Evolutionary conservation across 2,113 vertebrate genomes (phyloP), one percentile per base, ranked within the genome.

Genomic region (Psettodes erumei): DNA sequence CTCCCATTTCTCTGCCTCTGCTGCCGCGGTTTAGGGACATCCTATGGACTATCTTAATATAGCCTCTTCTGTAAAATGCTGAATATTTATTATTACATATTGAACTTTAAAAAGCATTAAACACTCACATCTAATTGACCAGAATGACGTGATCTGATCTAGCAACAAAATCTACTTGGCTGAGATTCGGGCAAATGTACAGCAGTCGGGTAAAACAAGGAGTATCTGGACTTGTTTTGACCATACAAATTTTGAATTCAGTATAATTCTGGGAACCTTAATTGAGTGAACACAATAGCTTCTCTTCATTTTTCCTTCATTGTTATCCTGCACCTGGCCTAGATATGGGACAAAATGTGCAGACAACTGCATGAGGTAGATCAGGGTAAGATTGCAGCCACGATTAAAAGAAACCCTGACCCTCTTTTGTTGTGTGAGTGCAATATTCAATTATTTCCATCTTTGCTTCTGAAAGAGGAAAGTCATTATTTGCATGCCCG

Each of bases 351-450:
- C 47, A 23, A 3, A 7, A 32, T 45, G 43, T 51, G 30, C 30
- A 42, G n/a, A n/a, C 27, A 18, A 5, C 15, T 19, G 19, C 43
- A 8, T 0, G 1, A 10, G 30, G 2, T 2, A 33, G 30, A 47
- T 35, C 28, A 18, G n/a, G 45, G 3, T 50, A 37, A 37, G 12
- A 38, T 6, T 6, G 10, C 0, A 16, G 21, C 27, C n/a, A 27
- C 58, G 72, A 75, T 58, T 48, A 75, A 32, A 40, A n/a, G 32
- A 54, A 45, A 56, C 6, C n/a, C n/a, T 43, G 33, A 40, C 11
- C n/a, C 12, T 51, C n/a, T 54, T 40, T 32, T 40, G 43, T 51
- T 8, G 19, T 35, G 6, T 1, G 25, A 33, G 15, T 23, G 11
- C 47, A 42, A 55, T 48, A 54, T 27, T 28, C 15, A 27, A 50